Base-by-base conservation (phyloP, 1,140 invertebrate species). In the Drosophila sechellia region DNA sequence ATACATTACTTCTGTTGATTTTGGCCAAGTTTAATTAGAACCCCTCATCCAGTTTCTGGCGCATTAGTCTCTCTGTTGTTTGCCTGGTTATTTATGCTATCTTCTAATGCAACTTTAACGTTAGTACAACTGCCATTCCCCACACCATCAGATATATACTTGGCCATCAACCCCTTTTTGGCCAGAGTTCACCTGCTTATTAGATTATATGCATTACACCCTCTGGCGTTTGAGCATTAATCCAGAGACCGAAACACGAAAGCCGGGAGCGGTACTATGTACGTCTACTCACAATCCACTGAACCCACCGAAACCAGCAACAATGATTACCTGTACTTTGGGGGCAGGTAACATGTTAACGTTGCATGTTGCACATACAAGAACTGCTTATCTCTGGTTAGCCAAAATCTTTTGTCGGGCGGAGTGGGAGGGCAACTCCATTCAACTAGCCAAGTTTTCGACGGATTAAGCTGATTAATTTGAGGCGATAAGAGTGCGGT, bases 381-480 rank as follows among this genome's bases (percentile, higher is more conserved):
- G 68, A 77, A 77, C 65, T 58, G 84, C 84, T 90, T 87, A 87
- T 84, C 76, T 89, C 49, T 84, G 72, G 71, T 61, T 73, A 78
- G 66, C 59, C 79, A 52, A 84, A 81, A 89, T 83, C 65, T 71
- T 46, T 10, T 49, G 12, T 15, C 15, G 15, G 17, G 15, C 15
- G 22, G 40, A 43, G 13, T 31, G 39, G 46, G 35, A 27, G 42
- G 35, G 15, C 43, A 6, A 53, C 77, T 65, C 75, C 58, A 66
- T 70, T 81, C 72, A 77, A 61, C 63, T 76, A 79, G 70, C 54
- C 83, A 89, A 87, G 75, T 89, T 87, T 83, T 87, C 76, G 85
- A 89, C 84, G 84, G 84, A 87, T 87, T 87, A 87, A 87, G 84
- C 84, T 89, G 84, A 87, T 87, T 87, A 87, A 87, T 87, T 89